Base-by-base conservation (phyloP, 2,888 invertebrate species). In the Trileptium ribeirensis region DNA sequence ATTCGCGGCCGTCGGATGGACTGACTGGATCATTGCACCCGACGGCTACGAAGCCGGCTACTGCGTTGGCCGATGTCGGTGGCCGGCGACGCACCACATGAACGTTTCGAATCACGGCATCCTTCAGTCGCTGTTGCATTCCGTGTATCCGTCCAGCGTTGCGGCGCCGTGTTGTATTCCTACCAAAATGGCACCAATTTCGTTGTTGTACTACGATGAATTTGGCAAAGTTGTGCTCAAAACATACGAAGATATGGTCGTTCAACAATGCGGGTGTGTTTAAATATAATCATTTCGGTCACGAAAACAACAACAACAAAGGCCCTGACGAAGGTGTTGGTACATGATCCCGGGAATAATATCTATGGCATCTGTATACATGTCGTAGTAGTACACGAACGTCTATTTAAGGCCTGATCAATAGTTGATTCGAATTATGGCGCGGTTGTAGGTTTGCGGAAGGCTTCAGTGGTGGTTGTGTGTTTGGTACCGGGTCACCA, bases 61-160 rank as follows among this genome's bases (percentile, higher is more conserved):
- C 90, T 99, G 98, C 90, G 93, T 94, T 87, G 98, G 98, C 37
- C 94, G 95, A 88, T 99, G 98, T 89, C 94, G 94, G 78, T 97
- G 95, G 89, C 97, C 97, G 38, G 91, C 97, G 87, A 93, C 95
- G 80, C 95, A 96, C 86, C 95, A 96, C 90, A 91, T 97, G 80
- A 98, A 98, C 91, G 94, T 96, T 85, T 97, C 98, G 83, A 98
- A 99, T 90, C 98, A 98, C 91, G 98, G 98, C 85, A 96, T 98
- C 87, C 95, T 99, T 87, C 98, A 99, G 91, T 96, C 95, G 84
- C 91, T 98, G 89, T 94, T 97, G 88, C 95, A 98, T 91, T 95
- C 95, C 84, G 93, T 95, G 89, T 94, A 94, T 89, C 96, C 96
- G 84, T 92, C 92, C 86, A 92, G 93, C 84, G 97, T 96, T 89